A percentile compares a stretch with the other conserved stretches of the same genome.
Conservation (phyloP, 1,140 invertebrate species). For the Microplitis mediator region DNA sequence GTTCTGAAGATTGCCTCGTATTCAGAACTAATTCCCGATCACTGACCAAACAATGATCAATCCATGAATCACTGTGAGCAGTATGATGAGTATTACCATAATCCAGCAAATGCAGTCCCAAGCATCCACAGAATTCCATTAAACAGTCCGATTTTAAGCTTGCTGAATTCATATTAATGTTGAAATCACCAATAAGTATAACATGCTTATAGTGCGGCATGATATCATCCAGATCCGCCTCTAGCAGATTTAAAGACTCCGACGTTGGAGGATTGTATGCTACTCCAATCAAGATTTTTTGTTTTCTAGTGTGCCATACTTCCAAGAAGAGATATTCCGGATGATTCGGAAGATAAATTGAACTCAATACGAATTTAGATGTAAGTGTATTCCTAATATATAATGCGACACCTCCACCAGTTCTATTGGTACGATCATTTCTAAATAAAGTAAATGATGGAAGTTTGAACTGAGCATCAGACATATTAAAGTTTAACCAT, state of each 20-base stretch:
- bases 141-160: not conserved
- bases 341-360: not conserved
- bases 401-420: not conserved
- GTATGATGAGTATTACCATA: constrained; percentile 15
- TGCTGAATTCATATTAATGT: not conserved
- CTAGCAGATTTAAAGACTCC: constrained; percentile 1
- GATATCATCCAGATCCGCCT: not conserved
- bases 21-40: not conserved
- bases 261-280: constrained; percentile 14
- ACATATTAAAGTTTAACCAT: too few relatives aligned
- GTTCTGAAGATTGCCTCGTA: not conserved
- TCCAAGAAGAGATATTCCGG: not conserved
- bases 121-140: not conserved
- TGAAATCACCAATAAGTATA: constrained; percentile 7
- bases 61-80: not conserved
- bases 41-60: constrained; percentile 12
- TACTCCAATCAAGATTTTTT: constrained; percentile 15
- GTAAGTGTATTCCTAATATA: not conserved
- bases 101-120: constrained; percentile 6
- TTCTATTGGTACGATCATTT: too few relatives aligned
- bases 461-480: too few relatives aligned
- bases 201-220: not conserved
- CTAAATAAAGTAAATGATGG: too few relatives aligned
- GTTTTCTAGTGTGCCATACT: not conserved
- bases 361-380: not conserved